Base-by-base conservation (phyloP, 2,888 invertebrate genomes). In the Plebejus anna region DNA sequence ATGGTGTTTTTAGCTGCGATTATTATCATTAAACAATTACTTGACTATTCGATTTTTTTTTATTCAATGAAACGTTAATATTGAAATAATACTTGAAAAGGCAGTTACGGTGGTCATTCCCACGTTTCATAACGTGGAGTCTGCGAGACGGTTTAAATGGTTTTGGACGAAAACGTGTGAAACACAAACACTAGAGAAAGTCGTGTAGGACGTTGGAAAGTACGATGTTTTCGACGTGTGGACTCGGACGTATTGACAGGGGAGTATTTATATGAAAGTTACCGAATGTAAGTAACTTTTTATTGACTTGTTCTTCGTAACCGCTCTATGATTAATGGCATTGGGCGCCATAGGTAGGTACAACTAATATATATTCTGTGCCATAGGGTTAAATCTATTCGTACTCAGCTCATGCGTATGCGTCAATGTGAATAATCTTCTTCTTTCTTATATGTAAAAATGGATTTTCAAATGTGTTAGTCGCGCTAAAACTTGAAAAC, bases 151-250 rank as follows among this genome's bases (percentile, higher is more conserved):
- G 78, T 79, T 78, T 80, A 82, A 81, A 81, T 80, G 81, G 79
- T 83, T 84, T 82, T 79, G 84, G 85, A 85, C 84, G 86, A 87
- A 89, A 89, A 89, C 91, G 91, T 91, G 91, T 88, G 91, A 91
- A 91, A 87, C 86, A 87, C 84, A 89, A 87, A 89, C 86, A 84
- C 78, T 80, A 83, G 84, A 87, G 89, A 90, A 90, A 90, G 86
- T 84, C 75, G 47, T 72, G 28, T 75, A 47, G 47, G 73, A 73
- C 51, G 72, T 38, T 72, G 72, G 42, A 72, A 72, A 72, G 42
- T 42, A n/a, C 71, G 22, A 42, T 22, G 42, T 72, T 47, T 4
- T 32, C 32, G 66, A 66, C 66, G 32, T 36, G 66, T 13, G 66
- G 28, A 32, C 28, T 28, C 22, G 61, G 61, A 66, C 32, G 16